phyloP scores from a whole-genome alignment of 2,888 invertebrate species.

The Lasioglossum calceatum region DNA sequence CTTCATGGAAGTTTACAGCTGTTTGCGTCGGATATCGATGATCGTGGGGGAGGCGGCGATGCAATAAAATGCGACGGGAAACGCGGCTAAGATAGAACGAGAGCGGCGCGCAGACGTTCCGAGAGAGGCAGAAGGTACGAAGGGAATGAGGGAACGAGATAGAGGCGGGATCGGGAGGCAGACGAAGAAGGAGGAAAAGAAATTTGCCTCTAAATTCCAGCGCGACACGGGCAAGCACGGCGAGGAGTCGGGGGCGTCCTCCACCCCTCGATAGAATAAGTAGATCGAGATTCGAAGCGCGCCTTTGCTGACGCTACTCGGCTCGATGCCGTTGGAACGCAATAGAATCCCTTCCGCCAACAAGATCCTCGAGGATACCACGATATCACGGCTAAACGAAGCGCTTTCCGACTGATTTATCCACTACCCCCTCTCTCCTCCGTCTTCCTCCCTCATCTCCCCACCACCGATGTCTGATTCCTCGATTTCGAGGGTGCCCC shows the following conservation, averaged over 20 bases:
- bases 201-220: slow-evolving; percentile 73
- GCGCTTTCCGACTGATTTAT: slow-evolving; percentile 75
- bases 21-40: slow-evolving; percentile 78
- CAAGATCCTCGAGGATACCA: slow-evolving; percentile 71
- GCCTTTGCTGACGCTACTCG: slow-evolving; percentile 73
- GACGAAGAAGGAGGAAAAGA: slow-evolving; percentile 64
- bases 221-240: slow-evolving; percentile 57
- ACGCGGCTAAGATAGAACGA: slow-evolving; percentile 49
- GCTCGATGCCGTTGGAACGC: slow-evolving; percentile 71
- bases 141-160: background rate
- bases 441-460: background rate
- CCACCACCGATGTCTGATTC: slow-evolving; percentile 31
- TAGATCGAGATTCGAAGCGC: slow-evolving; percentile 72
- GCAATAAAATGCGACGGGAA: slow-evolving; percentile 70
- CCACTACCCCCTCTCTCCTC: slow-evolving; percentile 52
- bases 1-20: slow-evolving; percentile 77
- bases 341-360: slow-evolving; percentile 73
- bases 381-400: slow-evolving; percentile 75
- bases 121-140: slow-evolving; percentile 3
- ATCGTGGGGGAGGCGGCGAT: slow-evolving; percentile 70
- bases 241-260: slow-evolving; percentile 47
- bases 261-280: slow-evolving; percentile 67
- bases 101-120: slow-evolving; percentile 19
- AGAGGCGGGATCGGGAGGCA: slow-evolving; percentile 1
- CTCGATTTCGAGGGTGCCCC: slow-evolving; percentile 30